Base-by-base conservation (phyloP, 2,797 vertebrate species). In the Lates japonicus region DNA sequence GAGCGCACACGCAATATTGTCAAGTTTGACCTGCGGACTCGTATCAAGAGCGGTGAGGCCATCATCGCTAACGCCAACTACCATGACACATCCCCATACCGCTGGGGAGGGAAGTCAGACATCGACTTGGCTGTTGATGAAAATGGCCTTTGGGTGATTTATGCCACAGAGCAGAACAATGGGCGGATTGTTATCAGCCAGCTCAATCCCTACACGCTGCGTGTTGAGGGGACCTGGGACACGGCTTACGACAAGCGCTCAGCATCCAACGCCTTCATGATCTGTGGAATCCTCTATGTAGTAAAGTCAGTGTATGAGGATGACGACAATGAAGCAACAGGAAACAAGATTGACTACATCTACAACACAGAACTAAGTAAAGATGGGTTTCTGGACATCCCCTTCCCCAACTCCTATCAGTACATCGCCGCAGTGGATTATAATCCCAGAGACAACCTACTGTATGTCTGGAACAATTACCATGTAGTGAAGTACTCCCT, bases 391-490 rank as follows among this genome's bases (percentile, higher is more conserved):
- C 96, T 99, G 90, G 98, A 99, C 93, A 97, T 99, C 66, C 95
- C 97, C 19, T 99, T 99, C 84, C 98, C 98, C 64, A 99, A 99
- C 88, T 99, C 98, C 2, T 99, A 99, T 87, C 98, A 99, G 92
- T 99, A 99, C 92, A 99, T 99, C 57, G 98, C 98, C 13, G 98
- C 98, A 57, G 98, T 99, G 97, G 98, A 99, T 98, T 99, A 99
- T 92, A 99, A 99, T 86, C 98, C 98, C 71, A 95, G 98, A 78
- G 98, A 99, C 96, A 99, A 98, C 85, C 95, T 99, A 62, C 97
- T 99, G n/a, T 99, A 99, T 0, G 98, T 99, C 6, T 99, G 98
- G 98, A 99, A 99, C 96, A 99, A 99, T 90, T 99, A 99, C 85
- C 98, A 99, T 0, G 98, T 99, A 0, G 98, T 99, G 80, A 99